Percentiles rank a stretch among this genome's conserved stretches.
Evolutionary conservation across 2,888 invertebrate species (phyloP).

Genomic region (Monochamus alternatus): DNA sequence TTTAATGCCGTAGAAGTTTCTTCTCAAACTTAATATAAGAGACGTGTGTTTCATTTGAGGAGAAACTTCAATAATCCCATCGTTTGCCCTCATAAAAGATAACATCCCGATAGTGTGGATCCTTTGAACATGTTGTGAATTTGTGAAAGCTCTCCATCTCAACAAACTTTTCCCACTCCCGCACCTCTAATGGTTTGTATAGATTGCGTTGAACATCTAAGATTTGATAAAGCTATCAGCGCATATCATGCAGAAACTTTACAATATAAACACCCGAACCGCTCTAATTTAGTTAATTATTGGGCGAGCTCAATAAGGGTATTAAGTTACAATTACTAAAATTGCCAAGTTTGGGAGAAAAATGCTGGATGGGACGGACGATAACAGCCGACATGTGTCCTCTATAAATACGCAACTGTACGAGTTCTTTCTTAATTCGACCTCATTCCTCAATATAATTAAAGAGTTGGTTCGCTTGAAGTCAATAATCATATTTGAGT

Average conservation of each 20-base stretch:
- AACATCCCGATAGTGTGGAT: conserved; percentile 56
- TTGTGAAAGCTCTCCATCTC: conserved; percentile 45
- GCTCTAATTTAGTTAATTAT: conserved; percentile 51
- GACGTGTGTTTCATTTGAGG: conserved; percentile 53
- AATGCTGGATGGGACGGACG: too few relatives aligned
- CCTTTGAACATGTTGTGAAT: conserved; percentile 59
- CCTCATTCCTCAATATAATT: too few relatives aligned
- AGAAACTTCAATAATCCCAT: conserved; percentile 56
- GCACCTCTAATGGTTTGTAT: conserved; percentile 34
- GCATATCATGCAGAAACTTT: conserved; percentile 41
- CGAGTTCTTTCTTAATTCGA: too few relatives aligned
- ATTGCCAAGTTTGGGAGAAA: conserved; percentile 21
- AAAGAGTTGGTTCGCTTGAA: too few relatives aligned
- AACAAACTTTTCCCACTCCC: conserved; percentile 39
- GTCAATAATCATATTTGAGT: too few relatives aligned
- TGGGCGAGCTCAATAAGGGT: conserved; percentile 43
- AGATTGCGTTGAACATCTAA: conserved; percentile 36
- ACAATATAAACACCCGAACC: conserved; percentile 48
- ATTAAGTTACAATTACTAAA: conserved; percentile 43
- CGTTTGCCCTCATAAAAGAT: conserved; percentile 56
- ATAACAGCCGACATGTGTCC: too few relatives aligned
- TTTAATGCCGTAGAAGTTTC: conserved; percentile 28
- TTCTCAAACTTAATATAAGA: conserved; percentile 40
- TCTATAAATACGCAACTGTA: too few relatives aligned
- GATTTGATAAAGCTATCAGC: conserved; percentile 37